These are phyloP conservation scores for Trematomus loennbergii DNA, from an alignment of 2,113 vertebrate genomes.

Conservation along the genomic window DNA sequence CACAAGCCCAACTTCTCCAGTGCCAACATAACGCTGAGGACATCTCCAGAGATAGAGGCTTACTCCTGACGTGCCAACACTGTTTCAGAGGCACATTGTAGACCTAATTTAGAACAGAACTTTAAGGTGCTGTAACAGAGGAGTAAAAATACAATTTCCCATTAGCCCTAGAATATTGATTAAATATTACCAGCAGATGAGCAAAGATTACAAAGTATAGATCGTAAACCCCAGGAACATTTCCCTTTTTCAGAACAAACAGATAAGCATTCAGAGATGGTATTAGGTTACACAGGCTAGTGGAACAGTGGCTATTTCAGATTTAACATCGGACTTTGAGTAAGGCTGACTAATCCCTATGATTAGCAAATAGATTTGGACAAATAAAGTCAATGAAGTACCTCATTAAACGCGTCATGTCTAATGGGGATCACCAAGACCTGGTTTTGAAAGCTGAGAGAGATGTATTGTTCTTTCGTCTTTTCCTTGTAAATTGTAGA, in stretches of 20 bases:
- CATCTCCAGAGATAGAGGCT: neutral
- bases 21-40: neutral
- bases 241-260: neutral
- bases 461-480: too few species aligned
- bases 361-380: neutral
- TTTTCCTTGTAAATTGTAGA: too few species aligned
- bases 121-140: too few species aligned
- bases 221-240: neutral
- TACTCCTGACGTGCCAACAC: too few species aligned
- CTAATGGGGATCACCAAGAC: neutral
- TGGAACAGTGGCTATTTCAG: neutral
- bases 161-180: too few species aligned
- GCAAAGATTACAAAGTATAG: too few species aligned
- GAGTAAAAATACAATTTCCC: too few species aligned
- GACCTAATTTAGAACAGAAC: too few species aligned
- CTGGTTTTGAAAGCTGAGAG: neutral
- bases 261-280: neutral
- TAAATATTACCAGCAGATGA: too few species aligned
- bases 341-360: neutral
- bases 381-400: constrained; percentile 9
- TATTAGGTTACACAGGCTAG: neutral
- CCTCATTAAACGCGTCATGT: neutral
- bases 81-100: too few species aligned
- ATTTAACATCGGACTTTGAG: neutral
- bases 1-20: neutral